phyloP scores from a whole-genome alignment of 2,888 invertebrate genomes.

The Meloe dianella region DNA sequence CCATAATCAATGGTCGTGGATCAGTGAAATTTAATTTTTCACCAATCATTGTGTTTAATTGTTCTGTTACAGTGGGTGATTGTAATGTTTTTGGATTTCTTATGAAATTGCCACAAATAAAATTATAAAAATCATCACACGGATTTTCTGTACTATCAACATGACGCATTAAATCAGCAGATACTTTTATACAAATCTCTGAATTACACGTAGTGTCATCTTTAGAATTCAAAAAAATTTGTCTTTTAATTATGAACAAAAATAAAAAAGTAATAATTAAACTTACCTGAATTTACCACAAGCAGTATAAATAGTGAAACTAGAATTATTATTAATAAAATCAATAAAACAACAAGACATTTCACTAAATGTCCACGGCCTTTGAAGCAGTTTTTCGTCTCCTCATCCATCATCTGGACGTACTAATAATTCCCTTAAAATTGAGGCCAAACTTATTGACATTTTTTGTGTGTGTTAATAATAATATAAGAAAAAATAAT shows the following conservation, averaged over 20 bases:
- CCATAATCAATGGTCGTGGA: constrained; percentile 27
- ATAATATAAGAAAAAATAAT: not conserved
- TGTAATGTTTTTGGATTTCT: constrained; percentile 21
- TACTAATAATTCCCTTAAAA: constrained; percentile 12
- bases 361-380: constrained; percentile 20
- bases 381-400: constrained; percentile 17
- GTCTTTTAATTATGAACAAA: not conserved
- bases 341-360: constrained; percentile 19
- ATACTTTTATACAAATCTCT: constrained; percentile 23
- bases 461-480: not conserved
- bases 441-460: constrained; percentile 7
- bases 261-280: constrained; percentile 9
- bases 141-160: constrained; percentile 61
- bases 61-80: constrained; percentile 10
- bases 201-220: constrained; percentile 24
- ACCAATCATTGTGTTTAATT: constrained; percentile 21
- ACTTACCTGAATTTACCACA: not conserved
- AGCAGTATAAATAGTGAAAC: constrained; percentile 18
- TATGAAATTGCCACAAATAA: constrained; percentile 65
- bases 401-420: constrained; percentile 13
- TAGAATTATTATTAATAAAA: constrained; percentile 21
- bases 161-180: constrained; percentile 21
- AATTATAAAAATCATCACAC: constrained; percentile 77
- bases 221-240: constrained; percentile 4
- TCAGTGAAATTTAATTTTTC: constrained; percentile 20